Evolutionary conservation across 1,140 invertebrate genomes (phyloP).

Genomic region (Delia radicum): DNA sequence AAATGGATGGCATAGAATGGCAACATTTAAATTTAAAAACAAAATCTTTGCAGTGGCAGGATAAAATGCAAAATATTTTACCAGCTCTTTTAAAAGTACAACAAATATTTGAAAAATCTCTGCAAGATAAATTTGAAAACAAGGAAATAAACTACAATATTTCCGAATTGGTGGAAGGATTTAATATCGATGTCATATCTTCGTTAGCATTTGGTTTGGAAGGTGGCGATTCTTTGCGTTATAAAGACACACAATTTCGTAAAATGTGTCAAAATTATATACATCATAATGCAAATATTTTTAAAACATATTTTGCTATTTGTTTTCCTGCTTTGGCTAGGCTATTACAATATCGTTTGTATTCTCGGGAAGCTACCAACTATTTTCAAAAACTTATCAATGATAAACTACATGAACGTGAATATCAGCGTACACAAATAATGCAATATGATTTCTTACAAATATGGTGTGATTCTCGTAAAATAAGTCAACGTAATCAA

Average conservation of each 20-base stretch:
- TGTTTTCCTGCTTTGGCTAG: constrained; percentile 42
- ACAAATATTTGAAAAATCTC: constrained; percentile 31
- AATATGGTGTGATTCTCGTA: constrained; percentile 50
- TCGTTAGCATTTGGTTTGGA: constrained; percentile 37
- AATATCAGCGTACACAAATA: constrained; percentile 19
- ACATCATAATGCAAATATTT: constrained; percentile 37
- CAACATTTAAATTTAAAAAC: constrained; percentile 58
- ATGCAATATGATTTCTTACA: constrained; percentile 26
- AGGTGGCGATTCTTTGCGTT: constrained; percentile 45
- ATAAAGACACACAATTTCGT: constrained; percentile 55
- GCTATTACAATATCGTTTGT: constrained; percentile 38
- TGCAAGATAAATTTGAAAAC: neutral
- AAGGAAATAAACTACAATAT: constrained; percentile 28
- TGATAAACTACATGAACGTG: constrained; percentile 38
- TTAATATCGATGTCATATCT: constrained; percentile 40
- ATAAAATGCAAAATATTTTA: constrained; percentile 60
- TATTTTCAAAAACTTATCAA: constrained; percentile 40
- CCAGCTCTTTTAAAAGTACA: constrained; percentile 44
- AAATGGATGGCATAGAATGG: constrained; percentile 60
- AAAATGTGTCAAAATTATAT: constrained; percentile 35
- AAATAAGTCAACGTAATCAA: neutral
- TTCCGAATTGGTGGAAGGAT: constrained; percentile 38
- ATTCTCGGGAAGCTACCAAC: constrained; percentile 29
- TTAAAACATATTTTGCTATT: constrained; percentile 38
- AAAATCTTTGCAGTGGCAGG: constrained; percentile 59